These are phyloP conservation scores for Actinernus sp. DNA, from an alignment of 92 coral and sea anemone genomes.

Conservation along the genomic window DNA sequence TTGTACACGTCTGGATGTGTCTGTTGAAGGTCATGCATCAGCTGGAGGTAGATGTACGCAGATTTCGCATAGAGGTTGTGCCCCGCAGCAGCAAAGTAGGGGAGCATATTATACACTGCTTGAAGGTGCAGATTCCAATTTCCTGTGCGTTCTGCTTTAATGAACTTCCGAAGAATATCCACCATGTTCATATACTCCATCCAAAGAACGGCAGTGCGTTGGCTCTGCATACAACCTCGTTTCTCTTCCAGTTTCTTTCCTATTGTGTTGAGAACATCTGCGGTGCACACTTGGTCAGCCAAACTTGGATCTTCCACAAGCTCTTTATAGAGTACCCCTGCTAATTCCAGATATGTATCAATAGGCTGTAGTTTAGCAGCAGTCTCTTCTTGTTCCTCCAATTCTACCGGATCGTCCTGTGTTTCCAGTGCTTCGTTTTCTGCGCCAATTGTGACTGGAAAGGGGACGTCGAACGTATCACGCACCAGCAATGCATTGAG, in stretches of 20 bases:
- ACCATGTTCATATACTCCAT: slow-evolving; percentile 38
- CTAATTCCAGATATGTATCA: not conserved
- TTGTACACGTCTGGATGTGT: slow-evolving; percentile 8
- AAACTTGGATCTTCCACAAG: not conserved
- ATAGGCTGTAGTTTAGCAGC: too few relatives aligned
- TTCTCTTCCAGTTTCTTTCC: not conserved
- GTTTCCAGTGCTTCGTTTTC: not conserved
- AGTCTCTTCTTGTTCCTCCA: too few relatives aligned
- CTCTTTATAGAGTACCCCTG: not conserved
- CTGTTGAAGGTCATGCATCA: slow-evolving; percentile 33
- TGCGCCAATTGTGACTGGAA: not conserved
- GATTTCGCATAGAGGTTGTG: slow-evolving; percentile 41
- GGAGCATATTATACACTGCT: slow-evolving; percentile 35
- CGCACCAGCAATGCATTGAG: slow-evolving; percentile 1
- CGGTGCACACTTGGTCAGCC: not conserved
- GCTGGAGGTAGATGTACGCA: slow-evolving; percentile 20
- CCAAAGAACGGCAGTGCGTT: slow-evolving; percentile 47
- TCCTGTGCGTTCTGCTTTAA: slow-evolving; percentile 51
- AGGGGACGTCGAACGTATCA: not conserved
- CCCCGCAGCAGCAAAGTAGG: slow-evolving; percentile 57
- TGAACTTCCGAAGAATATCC: slow-evolving; percentile 28
- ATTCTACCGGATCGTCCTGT: too few relatives aligned
- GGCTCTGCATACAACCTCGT: not conserved
- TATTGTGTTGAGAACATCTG: not conserved
- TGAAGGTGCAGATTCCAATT: slow-evolving; percentile 51